phyloP scores from a whole-genome alignment of 2,888 invertebrate genomes.

The Drepana falcataria region DNA sequence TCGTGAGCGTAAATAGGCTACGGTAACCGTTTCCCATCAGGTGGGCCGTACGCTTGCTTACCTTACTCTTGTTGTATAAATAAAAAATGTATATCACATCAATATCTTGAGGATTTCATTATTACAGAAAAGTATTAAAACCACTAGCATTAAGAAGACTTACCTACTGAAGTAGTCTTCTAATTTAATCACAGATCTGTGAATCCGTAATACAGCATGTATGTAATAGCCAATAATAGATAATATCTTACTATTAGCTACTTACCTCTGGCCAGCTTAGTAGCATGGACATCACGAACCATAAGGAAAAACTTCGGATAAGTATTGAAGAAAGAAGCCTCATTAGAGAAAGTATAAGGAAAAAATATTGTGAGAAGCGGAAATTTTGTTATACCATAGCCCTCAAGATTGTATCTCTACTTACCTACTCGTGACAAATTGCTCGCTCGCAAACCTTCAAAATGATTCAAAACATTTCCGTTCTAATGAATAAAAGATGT shows the following conservation, averaged over 20 bases:
- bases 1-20: no score
- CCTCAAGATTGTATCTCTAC: constrained; percentile 4
- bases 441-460: constrained; percentile 4
- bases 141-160: neutral
- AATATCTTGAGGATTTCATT: neutral
- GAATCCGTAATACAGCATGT: constrained; percentile 11
- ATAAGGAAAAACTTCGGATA: constrained; percentile 35
- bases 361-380: constrained; percentile 32
- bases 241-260: constrained; percentile 28
- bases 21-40: no score
- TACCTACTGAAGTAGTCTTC: neutral
- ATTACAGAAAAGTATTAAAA: neutral
- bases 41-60: no score
- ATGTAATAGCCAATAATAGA: constrained; percentile 25
- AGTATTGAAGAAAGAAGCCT: constrained; percentile 37
- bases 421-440: constrained; percentile 10
- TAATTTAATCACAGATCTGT: constrained; percentile 9
- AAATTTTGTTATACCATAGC: constrained; percentile 27
- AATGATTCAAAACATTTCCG: constrained; percentile 1
- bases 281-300: constrained; percentile 37
- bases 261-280: constrained; percentile 24
- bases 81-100: no score
- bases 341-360: constrained; percentile 38
- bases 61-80: no score
- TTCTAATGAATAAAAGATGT: neutral